Evolutionary conservation across 2,797 vertebrate species (phyloP).

Genomic region (Labeo calbasu): DNA sequence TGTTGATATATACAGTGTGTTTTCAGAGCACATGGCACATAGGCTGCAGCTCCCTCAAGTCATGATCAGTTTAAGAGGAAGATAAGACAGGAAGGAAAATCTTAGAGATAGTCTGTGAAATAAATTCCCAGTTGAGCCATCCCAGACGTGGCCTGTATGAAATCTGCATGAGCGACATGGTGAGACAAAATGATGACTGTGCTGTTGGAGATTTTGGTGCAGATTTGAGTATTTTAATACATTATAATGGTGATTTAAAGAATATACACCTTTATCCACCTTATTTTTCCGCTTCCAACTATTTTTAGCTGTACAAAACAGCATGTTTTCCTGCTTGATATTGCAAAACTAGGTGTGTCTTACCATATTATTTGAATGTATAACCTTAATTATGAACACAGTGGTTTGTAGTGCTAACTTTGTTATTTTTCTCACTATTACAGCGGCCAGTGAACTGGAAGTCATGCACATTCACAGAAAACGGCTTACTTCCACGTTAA

Average conservation of each 20-base stretch:
- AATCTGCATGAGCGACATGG: neutral
- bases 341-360: no score
- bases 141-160: neutral
- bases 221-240: neutral
- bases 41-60: conserved; percentile 55
- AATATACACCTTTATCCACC: neutral
- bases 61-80: neutral
- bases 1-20: conserved; percentile 52
- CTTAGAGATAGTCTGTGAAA: conserved; percentile 45
- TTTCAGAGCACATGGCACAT: conserved; percentile 55
- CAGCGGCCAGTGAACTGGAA: no score
- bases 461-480: no score
- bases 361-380: no score
- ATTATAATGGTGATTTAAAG: neutral
- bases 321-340: no score
- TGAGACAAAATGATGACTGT: neutral
- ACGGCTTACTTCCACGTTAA: no score
- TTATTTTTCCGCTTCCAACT: no score
- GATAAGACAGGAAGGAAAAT: conserved; percentile 8
- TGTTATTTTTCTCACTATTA: no score
- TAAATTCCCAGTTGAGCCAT: neutral
- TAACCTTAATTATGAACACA: no score
- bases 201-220: neutral
- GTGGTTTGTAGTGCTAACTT: no score
- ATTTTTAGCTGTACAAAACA: no score